These are phyloP conservation scores for Trachemys scripta DNA, from an alignment of 2,113 vertebrate genomes.

Conservation along the genomic window DNA sequence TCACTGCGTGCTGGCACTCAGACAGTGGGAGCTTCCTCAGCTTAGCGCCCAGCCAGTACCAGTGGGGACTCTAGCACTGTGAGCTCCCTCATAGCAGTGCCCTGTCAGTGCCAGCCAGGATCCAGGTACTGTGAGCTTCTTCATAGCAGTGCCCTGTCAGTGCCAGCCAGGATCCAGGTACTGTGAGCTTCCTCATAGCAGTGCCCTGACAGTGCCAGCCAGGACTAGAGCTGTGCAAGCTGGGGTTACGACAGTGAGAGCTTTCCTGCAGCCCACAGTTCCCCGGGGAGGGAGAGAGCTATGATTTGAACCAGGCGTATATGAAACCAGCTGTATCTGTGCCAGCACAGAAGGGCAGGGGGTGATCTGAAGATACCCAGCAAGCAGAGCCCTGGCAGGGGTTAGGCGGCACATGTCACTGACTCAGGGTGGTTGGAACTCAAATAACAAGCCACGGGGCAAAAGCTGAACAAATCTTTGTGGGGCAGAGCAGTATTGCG, in stretches of 20 bases:
- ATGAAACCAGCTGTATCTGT: not conserved
- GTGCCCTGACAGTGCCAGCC: not conserved
- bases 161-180: not conserved
- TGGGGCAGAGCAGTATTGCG: not conserved
- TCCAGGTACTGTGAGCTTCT: too few relatives aligned
- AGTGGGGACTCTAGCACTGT: too few relatives aligned
- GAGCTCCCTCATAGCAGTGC: too few relatives aligned
- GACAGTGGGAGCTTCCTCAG: too few relatives aligned
- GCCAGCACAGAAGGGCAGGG: not conserved
- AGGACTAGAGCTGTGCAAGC: not conserved
- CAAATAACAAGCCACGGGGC: not conserved
- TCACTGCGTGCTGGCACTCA: too few relatives aligned
- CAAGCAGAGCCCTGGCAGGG: not conserved
- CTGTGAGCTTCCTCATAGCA: too few relatives aligned
- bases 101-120: not conserved
- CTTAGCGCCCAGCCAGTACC: too few relatives aligned
- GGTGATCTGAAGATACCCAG: not conserved
- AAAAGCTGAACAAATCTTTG: constrained; percentile 3
- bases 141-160: not conserved
- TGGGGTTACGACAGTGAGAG: not conserved
- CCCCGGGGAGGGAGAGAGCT: not conserved
- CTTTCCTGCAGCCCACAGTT: not conserved
- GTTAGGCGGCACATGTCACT: not conserved
- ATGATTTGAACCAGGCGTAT: not conserved
- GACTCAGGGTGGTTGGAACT: not conserved